Evolutionary conservation across 2,888 invertebrate species (phyloP), one percentile per base, ranked within the genome.

Genomic region (Pasiphila rectangulata): DNA sequence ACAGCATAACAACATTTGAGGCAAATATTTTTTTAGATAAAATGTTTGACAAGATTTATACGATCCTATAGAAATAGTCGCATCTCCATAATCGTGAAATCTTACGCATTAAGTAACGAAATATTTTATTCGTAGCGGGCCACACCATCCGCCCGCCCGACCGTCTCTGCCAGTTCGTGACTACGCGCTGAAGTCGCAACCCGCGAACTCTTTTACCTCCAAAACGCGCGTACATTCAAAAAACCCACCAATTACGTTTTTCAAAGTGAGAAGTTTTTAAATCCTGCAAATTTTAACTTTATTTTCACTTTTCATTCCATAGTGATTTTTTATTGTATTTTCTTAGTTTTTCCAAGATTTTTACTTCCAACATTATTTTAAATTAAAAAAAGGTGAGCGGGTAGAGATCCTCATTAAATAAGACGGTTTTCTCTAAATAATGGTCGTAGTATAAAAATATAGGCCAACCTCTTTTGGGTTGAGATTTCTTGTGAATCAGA

Each of bases 201-300:
- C 48, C 61, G 51, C 47, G 46, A 49, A 17, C 54, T 63, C 46
- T 65, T 69, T 71, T 73, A 69, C 12, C 20, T 36, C 70, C 73
- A 68, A 69, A 73, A 69, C 83, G 79, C 83, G 83, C 76, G 83
- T 62, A 58, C 41, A 52, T 56, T 47, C 23, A 23, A 56, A 58
- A 51, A 35, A 38, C 43, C 47, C 53, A 53, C 53, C 47, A 16
- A n/a, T 17, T 6, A 27, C 17, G 32, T 25, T 32, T 36, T 17
- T 4, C 17, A n/a, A 40, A 25, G 46, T 29, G 46, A 12, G 15
- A 46, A 25, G 25, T 32, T 51, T 38, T 21, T 7, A 29, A 39
- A 29, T n/a, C 17, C 32, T 19, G 9, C 10, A 3, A 10, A 17
- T 6, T 2, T 9, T 9, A 32, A 27, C 12, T 12, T 13, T 12